Conservation (phyloP, 1,140 invertebrate genomes). For the Alviniconcha marisindica region DNA sequence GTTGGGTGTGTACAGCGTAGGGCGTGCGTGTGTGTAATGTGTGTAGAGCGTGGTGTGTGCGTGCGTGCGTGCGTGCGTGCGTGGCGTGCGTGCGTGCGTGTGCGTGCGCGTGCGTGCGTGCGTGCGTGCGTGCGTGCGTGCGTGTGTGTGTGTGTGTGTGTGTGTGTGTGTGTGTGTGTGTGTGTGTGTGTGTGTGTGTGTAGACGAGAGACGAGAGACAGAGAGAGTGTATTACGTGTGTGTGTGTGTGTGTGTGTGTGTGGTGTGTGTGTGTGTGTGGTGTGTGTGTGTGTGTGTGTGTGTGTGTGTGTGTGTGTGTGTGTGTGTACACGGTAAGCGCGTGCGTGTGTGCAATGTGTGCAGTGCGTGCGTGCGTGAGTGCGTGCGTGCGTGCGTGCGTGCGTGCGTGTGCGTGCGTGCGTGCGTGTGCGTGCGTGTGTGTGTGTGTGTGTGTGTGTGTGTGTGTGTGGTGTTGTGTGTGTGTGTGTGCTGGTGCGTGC, state of each 20-base stretch:
- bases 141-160: neutral
- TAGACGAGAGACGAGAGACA: no score
- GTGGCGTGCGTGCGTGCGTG: neutral
- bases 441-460: neutral
- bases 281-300: neutral
- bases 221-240: neutral
- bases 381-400: conserved; percentile 13
- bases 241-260: neutral
- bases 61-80: neutral
- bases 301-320: neutral
- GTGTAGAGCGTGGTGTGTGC: neutral
- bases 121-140: neutral
- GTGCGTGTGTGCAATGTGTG: neutral
- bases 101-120: neutral
- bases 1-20: neutral
- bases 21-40: neutral
- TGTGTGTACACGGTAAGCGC: no score
- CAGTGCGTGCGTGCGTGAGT: conserved; percentile 1
- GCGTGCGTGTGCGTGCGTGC: neutral
- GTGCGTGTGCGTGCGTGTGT: neutral
- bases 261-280: conserved; percentile 13
- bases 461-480: neutral
- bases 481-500: neutral
- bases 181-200: conserved; percentile 14
- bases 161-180: neutral